These are phyloP conservation scores for Athene cunicularia DNA, from an alignment of 2,113 vertebrate species.

Conservation along the genomic window DNA sequence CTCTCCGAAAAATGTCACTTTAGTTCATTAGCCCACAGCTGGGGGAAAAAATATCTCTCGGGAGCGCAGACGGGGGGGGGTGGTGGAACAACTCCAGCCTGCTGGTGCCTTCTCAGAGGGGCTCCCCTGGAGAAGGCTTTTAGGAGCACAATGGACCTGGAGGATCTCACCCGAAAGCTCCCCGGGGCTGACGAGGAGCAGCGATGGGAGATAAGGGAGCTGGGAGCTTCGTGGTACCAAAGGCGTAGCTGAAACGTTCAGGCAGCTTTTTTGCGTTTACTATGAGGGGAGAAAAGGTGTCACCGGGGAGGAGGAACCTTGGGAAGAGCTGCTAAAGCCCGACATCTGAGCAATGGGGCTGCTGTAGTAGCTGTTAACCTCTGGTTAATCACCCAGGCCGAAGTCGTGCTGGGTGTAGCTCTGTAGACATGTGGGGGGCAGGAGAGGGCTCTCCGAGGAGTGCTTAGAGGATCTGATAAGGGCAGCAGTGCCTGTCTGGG, in stretches of 20 bases:
- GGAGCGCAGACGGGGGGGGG: too few species aligned
- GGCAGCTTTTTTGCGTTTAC: not conserved
- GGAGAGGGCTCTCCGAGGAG: not conserved
- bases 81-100: not conserved
- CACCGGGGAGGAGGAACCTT: not conserved
- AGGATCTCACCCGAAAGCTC: not conserved
- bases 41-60: fast-evolving
- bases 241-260: not conserved
- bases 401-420: not conserved
- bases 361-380: not conserved
- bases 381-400: not conserved
- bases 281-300: not conserved
- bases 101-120: not conserved
- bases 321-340: not conserved
- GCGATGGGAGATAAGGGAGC: not conserved
- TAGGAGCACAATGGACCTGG: not conserved
- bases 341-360: not conserved
- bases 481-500: not conserved
- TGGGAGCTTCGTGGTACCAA: not conserved
- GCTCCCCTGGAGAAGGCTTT: fast-evolving
- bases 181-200: not conserved
- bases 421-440: not conserved
- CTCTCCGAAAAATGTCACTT: not conserved
- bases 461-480: not conserved
- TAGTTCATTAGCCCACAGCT: fast-evolving